Conservation (phyloP, 2,113 vertebrate genomes). For the Anhinga anhinga region DNA sequence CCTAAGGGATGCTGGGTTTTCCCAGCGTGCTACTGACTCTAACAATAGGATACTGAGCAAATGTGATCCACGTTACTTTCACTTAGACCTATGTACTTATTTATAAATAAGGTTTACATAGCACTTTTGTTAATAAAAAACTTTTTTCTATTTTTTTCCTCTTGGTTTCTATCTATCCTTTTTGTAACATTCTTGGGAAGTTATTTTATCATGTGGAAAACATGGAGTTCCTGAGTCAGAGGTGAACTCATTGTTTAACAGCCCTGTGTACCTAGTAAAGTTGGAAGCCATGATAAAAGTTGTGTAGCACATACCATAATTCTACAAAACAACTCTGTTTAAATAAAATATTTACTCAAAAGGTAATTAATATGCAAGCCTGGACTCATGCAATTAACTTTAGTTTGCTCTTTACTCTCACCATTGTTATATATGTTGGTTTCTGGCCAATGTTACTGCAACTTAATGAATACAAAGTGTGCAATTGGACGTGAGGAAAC, state of each 20-base stretch:
- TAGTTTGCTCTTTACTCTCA: neutral
- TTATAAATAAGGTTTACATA: neutral
- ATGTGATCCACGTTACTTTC: neutral
- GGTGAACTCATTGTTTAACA: neutral
- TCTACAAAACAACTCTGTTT: neutral
- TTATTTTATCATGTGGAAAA: neutral
- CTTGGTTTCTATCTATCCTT: neutral
- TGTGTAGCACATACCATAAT: neutral
- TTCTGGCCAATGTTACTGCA: neutral
- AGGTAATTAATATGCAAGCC: neutral
- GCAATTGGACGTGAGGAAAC: neutral
- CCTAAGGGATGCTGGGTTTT: neutral
- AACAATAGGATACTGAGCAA: neutral
- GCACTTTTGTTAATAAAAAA: neutral
- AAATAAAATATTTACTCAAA: neutral
- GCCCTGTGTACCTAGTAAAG: neutral
- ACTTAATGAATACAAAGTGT: neutral
- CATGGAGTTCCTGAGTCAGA: neutral
- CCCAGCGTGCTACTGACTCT: neutral
- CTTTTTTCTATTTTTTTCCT: neutral
- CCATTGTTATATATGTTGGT: neutral
- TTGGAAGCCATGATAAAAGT: neutral
- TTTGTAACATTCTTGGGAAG: neutral
- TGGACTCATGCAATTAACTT: neutral
- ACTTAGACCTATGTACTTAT: neutral